These are phyloP conservation scores for Podarcis lilfordi DNA, from an alignment of 2,797 vertebrate genomes.

Conservation along the genomic window DNA sequence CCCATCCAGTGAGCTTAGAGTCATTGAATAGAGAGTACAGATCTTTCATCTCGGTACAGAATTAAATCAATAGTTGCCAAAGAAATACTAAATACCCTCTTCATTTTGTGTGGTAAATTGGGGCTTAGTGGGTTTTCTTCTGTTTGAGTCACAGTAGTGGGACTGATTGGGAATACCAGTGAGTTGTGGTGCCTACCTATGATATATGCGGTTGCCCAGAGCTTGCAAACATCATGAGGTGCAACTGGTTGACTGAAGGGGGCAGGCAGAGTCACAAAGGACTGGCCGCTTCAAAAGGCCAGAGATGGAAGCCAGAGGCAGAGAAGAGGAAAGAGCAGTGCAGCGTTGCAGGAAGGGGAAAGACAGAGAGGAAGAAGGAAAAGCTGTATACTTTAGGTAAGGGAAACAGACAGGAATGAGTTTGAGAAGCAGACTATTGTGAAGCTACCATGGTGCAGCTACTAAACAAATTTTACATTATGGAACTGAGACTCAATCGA, in stretches of 20 bases:
- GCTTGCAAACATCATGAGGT: not conserved
- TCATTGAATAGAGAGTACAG: not conserved
- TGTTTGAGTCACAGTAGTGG: not conserved
- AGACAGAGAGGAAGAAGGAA: not conserved
- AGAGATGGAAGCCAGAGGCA: not conserved
- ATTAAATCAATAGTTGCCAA: not conserved
- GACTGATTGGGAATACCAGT: not conserved
- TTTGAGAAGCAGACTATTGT: not conserved
- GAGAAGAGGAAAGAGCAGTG: not conserved
- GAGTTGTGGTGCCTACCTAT: not conserved
- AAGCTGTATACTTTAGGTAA: not conserved
- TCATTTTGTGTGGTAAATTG: not conserved
- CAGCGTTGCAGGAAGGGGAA: not conserved
- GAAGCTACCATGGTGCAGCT: too few species aligned
- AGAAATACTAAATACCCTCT: not conserved
- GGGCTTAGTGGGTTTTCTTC: not conserved
- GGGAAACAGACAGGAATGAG: not conserved
- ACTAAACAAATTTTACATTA: too few species aligned
- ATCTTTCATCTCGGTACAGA: not conserved
- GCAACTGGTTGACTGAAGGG: not conserved
- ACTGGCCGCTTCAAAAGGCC: not conserved
- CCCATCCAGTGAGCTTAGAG: not conserved
- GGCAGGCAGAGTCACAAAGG: not conserved
- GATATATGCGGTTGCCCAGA: not conserved
- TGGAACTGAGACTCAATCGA: too few species aligned